Conservation (phyloP, 2,888 invertebrate genomes). For the Oeneis ivallda region DNA sequence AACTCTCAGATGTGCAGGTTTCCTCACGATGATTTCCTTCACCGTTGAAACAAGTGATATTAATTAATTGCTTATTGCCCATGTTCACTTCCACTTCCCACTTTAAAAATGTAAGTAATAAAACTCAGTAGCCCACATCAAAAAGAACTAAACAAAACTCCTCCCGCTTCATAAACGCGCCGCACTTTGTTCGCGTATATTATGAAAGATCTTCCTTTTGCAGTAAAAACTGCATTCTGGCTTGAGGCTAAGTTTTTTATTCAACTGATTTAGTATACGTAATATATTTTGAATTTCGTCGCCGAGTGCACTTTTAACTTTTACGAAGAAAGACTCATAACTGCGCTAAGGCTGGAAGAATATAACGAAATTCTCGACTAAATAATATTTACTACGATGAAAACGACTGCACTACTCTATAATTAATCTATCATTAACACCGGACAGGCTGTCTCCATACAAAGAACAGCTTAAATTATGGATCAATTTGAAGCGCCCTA, state of each 20-base stretch:
- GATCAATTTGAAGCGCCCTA: no score
- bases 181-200: slow-evolving; percentile 40
- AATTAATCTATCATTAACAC: no score
- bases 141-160: slow-evolving; percentile 34
- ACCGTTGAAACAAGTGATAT: no score
- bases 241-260: slow-evolving; percentile 46
- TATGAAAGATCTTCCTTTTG: slow-evolving; percentile 43
- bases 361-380: background rate
- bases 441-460: no score
- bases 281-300: slow-evolving; percentile 53
- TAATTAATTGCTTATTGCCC: slow-evolving; percentile 5
- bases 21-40: no score
- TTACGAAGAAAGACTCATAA: slow-evolving; percentile 48
- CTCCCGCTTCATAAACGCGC: slow-evolving; percentile 40
- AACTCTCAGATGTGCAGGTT: no score
- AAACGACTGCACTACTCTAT: no score
- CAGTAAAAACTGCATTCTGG: slow-evolving; percentile 46
- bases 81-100: slow-evolving; percentile 12
- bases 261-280: slow-evolving; percentile 52
- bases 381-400: no score
- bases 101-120: slow-evolving; percentile 19
- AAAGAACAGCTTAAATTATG: no score
- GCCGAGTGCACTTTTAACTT: slow-evolving; percentile 50
- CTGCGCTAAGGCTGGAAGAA: slow-evolving; percentile 52
- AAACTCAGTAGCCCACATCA: slow-evolving; percentile 29